Conservation (phyloP, 2,888 invertebrate species). For the Caenorhabditis uteleia region DNA sequence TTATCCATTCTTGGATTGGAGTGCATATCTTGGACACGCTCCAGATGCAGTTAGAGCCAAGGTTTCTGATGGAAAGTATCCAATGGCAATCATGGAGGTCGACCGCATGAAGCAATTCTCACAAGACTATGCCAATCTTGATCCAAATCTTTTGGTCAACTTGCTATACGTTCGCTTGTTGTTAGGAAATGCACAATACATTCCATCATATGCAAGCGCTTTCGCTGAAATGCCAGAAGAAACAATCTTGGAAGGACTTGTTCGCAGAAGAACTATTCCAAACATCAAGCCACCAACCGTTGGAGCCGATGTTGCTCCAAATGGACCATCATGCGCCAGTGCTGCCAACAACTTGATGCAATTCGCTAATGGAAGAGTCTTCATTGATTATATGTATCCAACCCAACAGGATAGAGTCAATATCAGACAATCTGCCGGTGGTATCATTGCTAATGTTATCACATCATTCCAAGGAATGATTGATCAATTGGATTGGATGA, state of each 20-base stretch:
- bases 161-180: constrained; percentile 48
- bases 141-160: constrained; percentile 37
- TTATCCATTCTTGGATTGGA: constrained; percentile 43
- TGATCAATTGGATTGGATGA: constrained; percentile 57
- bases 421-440: constrained; percentile 45
- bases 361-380: constrained; percentile 60
- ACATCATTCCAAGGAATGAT: constrained; percentile 61
- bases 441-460: constrained; percentile 48
- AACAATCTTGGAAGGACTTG: constrained; percentile 20
- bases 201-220: constrained; percentile 29
- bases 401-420: constrained; percentile 18
- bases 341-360: constrained; percentile 47
- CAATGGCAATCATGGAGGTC: constrained; percentile 30
- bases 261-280: constrained; percentile 28
- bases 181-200: constrained; percentile 42
- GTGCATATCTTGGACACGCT: constrained; percentile 21
- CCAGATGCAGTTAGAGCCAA: constrained; percentile 12
- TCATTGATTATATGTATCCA: constrained; percentile 61
- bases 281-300: constrained; percentile 11
- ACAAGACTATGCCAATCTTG: constrained; percentile 7
- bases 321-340: constrained; percentile 30
- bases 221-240: constrained; percentile 27
- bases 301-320: constrained; percentile 1
- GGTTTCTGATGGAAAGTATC: constrained; percentile 11
- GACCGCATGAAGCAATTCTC: constrained; percentile 13